Evolutionary conservation across 2,888 invertebrate genomes (phyloP).

Genomic region (Pseudococcus jackbeardsleyi): DNA sequence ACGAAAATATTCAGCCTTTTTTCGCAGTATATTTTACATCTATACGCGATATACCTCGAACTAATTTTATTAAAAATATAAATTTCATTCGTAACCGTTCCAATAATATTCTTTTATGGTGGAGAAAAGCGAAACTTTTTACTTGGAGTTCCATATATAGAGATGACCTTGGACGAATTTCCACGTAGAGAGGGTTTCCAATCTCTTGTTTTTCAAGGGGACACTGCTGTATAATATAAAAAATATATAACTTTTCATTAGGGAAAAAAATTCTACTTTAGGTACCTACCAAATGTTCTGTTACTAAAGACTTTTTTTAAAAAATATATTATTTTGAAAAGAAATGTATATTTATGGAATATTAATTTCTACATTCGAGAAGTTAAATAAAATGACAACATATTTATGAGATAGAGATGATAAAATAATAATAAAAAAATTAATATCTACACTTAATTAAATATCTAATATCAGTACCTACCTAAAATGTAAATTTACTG

Average conservation of each 20-base stretch:
- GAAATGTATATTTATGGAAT: too few species aligned
- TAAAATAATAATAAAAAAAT: too few species aligned
- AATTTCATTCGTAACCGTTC: background rate
- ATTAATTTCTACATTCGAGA: too few species aligned
- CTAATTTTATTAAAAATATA: slow-evolving; percentile 40
- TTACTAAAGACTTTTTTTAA: background rate
- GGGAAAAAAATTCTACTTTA: background rate
- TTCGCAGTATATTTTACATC: background rate
- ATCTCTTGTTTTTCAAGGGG: background rate
- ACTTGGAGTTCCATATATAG: background rate
- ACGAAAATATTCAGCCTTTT: background rate
- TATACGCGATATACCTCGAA: background rate
- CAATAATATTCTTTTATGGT: slow-evolving; percentile 12
- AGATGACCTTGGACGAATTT: background rate
- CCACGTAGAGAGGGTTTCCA: background rate
- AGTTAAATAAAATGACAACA: too few species aligned
- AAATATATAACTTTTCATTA: background rate
- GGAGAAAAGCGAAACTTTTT: background rate
- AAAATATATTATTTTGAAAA: background rate
- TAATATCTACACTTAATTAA: too few species aligned
- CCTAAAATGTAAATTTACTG: too few species aligned
- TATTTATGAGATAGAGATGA: too few species aligned
- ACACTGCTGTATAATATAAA: background rate
- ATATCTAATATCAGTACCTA: too few species aligned
- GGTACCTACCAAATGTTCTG: background rate